phyloP scores from a whole-genome alignment of 2,888 invertebrate species.

The Cosmia pyralina region DNA sequence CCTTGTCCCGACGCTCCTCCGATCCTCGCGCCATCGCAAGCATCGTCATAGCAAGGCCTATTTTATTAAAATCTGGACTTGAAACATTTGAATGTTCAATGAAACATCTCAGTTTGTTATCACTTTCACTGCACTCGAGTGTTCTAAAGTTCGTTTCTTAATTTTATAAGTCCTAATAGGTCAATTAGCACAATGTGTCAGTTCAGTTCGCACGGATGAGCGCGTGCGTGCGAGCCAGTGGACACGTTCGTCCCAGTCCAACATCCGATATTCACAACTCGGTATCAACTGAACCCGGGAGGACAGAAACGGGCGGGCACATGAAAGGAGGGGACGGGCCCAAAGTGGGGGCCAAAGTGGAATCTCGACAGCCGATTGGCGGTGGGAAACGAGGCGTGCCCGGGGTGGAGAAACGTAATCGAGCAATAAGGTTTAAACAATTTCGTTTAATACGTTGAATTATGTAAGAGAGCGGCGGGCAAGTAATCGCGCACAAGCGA shows the following conservation, averaged over 20 bases:
- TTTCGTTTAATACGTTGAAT: slow-evolving; percentile 91
- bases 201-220: slow-evolving; percentile 68
- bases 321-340: slow-evolving; percentile 68
- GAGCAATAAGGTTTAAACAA: slow-evolving; percentile 91
- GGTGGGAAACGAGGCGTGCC: slow-evolving; percentile 87
- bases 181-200: slow-evolving; percentile 52
- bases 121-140: slow-evolving; percentile 73
- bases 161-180: slow-evolving; percentile 17
- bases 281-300: slow-evolving; percentile 76
- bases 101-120: slow-evolving; percentile 44
- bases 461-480: slow-evolving; percentile 90
- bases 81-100: slow-evolving; percentile 52
- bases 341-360: slow-evolving; percentile 71
- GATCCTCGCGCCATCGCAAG: slow-evolving; percentile 88
- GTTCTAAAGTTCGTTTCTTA: slow-evolving; percentile 39
- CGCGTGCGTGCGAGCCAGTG: slow-evolving; percentile 45
- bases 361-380: slow-evolving; percentile 81
- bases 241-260: slow-evolving; percentile 74
- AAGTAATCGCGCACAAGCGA: slow-evolving; percentile 90
- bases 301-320: slow-evolving; percentile 78
- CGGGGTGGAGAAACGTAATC: slow-evolving; percentile 89
- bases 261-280: slow-evolving; percentile 77
- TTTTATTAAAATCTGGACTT: slow-evolving; percentile 61
- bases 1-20: slow-evolving; percentile 82
- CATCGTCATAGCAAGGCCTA: slow-evolving; percentile 89